These are phyloP conservation scores for Coccyzus lansbergi DNA, from an alignment of 2,797 vertebrate species.

Conservation along the genomic window DNA sequence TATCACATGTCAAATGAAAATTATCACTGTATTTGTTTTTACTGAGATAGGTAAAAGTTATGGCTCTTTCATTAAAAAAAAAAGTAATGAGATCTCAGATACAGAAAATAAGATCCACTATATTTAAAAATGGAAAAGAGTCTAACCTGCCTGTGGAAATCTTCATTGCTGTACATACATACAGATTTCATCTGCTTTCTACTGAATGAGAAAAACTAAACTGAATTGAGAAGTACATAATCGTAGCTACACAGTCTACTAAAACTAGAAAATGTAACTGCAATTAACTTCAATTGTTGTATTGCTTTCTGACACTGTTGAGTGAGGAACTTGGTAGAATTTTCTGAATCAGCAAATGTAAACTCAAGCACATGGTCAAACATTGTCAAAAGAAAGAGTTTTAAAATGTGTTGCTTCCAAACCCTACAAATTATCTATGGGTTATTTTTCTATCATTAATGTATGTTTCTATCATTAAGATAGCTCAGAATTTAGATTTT, in stretches of 20 bases:
- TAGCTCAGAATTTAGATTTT: background rate
- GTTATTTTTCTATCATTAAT: background rate
- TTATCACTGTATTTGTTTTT: background rate
- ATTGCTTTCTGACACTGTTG: background rate
- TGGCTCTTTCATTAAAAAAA: slow-evolving; percentile 8
- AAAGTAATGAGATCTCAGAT: background rate
- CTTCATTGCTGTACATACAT: background rate
- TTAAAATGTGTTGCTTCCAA: background rate
- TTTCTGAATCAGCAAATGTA: background rate
- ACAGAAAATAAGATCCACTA: background rate
- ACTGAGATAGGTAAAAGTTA: background rate
- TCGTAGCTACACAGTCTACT: background rate
- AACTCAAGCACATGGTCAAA: background rate
- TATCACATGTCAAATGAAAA: background rate
- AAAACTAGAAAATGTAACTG: background rate
- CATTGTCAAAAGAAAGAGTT: background rate
- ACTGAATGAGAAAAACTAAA: background rate
- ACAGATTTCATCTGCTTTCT: background rate
- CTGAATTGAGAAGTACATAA: background rate
- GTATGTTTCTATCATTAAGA: too few relatives aligned
- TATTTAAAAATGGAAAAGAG: background rate
- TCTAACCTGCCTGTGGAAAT: background rate
- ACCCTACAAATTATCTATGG: background rate
- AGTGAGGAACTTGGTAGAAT: background rate
- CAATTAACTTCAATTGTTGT: background rate